Conservation (phyloP, 2,113 vertebrate genomes). For the Anguilla rostrata region DNA sequence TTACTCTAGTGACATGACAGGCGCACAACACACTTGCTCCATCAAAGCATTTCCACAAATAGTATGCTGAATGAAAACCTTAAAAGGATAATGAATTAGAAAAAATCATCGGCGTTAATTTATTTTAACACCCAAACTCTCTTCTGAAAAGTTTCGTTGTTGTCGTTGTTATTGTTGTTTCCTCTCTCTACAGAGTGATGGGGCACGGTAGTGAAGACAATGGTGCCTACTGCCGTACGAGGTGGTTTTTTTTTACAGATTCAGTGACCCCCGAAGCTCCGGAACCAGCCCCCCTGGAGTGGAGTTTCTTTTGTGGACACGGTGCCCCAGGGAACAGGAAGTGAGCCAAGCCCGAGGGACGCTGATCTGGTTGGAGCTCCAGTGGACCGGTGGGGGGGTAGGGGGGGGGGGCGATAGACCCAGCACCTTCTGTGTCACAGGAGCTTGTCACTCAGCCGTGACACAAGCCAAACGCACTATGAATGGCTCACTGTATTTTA, state of each 20-base stretch:
- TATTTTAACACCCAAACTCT: background rate
- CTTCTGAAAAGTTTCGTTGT: background rate
- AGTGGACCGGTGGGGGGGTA: background rate
- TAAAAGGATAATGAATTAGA: background rate
- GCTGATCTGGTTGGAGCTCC: conserved; percentile 33
- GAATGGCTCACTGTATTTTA: conserved; percentile 60
- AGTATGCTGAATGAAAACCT: background rate
- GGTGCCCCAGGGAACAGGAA: conserved; percentile 37
- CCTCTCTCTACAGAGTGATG: conserved; percentile 22
- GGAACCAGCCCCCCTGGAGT: conserved; percentile 51
- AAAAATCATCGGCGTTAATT: background rate
- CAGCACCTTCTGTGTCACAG: conserved; percentile 48
- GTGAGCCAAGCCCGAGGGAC: background rate
- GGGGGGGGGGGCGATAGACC: conserved; percentile 28
- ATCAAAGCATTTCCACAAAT: background rate
- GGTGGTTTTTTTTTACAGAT: conserved; percentile 45
- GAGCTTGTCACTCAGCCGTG: conserved; percentile 59
- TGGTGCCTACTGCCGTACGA: conserved; percentile 26
- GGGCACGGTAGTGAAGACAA: conserved; percentile 33
- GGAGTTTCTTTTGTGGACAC: conserved; percentile 56
- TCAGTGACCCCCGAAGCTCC: conserved; percentile 46
- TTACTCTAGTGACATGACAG: background rate
- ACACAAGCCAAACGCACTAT: conserved; percentile 38
- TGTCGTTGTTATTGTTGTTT: background rate
- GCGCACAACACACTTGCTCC: background rate